These are phyloP conservation scores for Himalopsyche anomala DNA, from an alignment of 2,888 invertebrate genomes.

Conservation along the genomic window DNA sequence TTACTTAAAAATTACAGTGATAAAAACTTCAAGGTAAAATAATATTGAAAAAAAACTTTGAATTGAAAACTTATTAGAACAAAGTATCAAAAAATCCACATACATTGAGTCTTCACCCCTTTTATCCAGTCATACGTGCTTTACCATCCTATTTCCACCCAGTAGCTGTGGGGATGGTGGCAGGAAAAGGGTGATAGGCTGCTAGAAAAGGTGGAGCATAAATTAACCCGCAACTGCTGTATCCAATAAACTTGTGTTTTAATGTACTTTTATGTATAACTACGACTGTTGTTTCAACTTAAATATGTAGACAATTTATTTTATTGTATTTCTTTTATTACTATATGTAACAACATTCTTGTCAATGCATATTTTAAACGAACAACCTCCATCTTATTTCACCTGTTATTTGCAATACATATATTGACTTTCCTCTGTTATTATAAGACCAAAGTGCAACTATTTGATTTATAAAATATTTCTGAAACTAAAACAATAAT, in stretches of 20 bases:
- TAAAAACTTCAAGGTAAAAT: too few species aligned
- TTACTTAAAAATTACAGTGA: too few species aligned
- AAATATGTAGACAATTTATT: constrained; percentile 22
- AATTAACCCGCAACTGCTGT: constrained; percentile 35
- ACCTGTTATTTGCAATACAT: too few species aligned
- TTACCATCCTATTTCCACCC: background rate
- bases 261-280: constrained; percentile 19
- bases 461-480: too few species aligned
- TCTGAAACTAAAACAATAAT: too few species aligned
- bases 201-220: constrained; percentile 36
- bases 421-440: too few species aligned
- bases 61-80: too few species aligned
- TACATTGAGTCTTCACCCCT: background rate
- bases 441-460: too few species aligned
- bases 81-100: background rate
- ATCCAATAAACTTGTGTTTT: constrained; percentile 35
- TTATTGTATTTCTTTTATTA: background rate
- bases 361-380: too few species aligned
- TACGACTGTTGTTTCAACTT: background rate
- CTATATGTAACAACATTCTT: background rate
- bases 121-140: background rate
- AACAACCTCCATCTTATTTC: too few species aligned
- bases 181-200: constrained; percentile 25
- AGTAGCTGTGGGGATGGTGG: background rate
- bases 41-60: too few species aligned